These are phyloP conservation scores for Eptatretus atami DNA, from an alignment of 2,797 vertebrate genomes.

Conservation along the genomic window DNA sequence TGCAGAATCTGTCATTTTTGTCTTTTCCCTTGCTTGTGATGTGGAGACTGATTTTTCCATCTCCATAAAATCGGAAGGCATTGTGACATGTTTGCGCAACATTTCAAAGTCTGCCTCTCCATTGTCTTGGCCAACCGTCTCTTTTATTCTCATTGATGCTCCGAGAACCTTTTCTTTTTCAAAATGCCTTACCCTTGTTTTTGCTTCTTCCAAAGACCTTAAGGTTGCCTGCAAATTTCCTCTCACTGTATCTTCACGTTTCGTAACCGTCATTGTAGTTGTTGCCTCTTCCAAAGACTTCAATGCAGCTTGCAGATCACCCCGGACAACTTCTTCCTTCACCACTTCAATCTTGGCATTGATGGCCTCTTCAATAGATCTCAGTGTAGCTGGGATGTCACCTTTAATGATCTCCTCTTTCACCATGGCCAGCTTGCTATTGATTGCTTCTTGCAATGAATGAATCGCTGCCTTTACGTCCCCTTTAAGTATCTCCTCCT, in stretches of 20 bases:
- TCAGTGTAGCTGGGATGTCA: slow-evolving; percentile 30
- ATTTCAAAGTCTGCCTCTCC: too few species aligned
- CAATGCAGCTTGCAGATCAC: slow-evolving; percentile 19
- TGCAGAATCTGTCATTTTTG: slow-evolving; percentile 17
- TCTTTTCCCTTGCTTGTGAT: slow-evolving; percentile 15
- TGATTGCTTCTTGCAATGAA: slow-evolving; percentile 36
- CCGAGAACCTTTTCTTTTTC: slow-evolving; percentile 1
- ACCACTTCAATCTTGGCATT: slow-evolving; percentile 20
- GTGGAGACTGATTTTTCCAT: slow-evolving; percentile 15
- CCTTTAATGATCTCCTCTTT: slow-evolving; percentile 26
- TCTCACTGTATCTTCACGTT: not conserved
- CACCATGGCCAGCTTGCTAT: slow-evolving; percentile 21
- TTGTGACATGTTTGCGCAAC: slow-evolving; percentile 8
- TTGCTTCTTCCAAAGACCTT: slow-evolving; percentile 2
- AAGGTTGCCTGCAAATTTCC: slow-evolving; percentile 3
- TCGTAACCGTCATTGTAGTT: not conserved
- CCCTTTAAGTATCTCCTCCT: slow-evolving; percentile 26
- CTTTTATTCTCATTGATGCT: not conserved
- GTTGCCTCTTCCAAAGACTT: slow-evolving; percentile 18
- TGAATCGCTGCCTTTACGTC: slow-evolving; percentile 35
- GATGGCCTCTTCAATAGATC: slow-evolving; percentile 31
- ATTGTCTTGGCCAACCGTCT: too few species aligned
- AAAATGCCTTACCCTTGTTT: not conserved
- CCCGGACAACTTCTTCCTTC: slow-evolving; percentile 24
- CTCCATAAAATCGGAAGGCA: slow-evolving; percentile 15